Evolutionary conservation across 2,113 vertebrate species (phyloP), one percentile per base, ranked within the genome.

Genomic region (Micromys minutus): DNA sequence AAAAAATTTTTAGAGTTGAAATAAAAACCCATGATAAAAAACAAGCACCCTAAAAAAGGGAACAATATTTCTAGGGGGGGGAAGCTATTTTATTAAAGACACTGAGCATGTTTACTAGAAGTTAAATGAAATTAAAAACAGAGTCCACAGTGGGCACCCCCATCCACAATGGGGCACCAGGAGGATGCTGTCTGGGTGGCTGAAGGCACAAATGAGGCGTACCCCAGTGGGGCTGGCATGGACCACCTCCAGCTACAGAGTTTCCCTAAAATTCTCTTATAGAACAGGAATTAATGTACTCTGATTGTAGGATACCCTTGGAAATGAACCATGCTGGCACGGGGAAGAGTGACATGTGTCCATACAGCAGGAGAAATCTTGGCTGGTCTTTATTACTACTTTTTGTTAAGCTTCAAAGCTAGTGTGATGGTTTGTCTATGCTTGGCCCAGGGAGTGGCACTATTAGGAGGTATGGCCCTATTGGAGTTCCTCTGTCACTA

Each of bases 101-200:
- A 97, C 93, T 88, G 97, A 92, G 91, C 81, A 77, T 91, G 94
- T 92, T 98, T 97, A 98, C 96, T 97, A 97, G 96, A 0, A 93
- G 87, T 94, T 92, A 98, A 97, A 97, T 97, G 97, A 98, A 97
- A 97, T 94, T 96, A 96, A 97, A 97, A 95, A 96, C 94, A 97
- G 81, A n/a, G n/a, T 0, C 26, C 95, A 94, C 45, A 80, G 69
- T 84, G 65, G n/a, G 84, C 92, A 89, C 94, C 96, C 97, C 97
- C 96, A 77, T 63, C 21, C 86, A 26, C 84, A 12, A 61, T 57
- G 94, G 63, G 29, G 29, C 6, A 97, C 94, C 79, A 93, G 97
- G 97, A 90, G 96, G 97, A 97, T 79, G 97, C 90, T 52, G 94
- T 80, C 79, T 87, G 76, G 47, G 91, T 93, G 81, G 79, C 42